Conservation (phyloP, 2,797 vertebrate genomes). For the Molossus molossus region DNA sequence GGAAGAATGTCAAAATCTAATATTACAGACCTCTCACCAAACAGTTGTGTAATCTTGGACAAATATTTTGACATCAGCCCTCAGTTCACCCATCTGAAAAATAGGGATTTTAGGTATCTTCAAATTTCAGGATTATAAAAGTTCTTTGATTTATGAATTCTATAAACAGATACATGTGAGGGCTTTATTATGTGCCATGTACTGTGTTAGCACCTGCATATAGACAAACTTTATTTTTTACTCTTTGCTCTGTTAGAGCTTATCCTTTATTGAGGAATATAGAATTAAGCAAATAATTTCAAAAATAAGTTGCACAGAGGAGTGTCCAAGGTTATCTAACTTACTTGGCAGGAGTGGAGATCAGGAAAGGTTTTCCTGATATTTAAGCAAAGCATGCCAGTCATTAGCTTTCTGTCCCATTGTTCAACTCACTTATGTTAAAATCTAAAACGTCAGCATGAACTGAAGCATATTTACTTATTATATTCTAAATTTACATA, state of each 20-base stretch:
- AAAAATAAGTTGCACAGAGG: background rate
- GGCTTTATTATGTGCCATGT: background rate
- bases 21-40: background rate
- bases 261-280: background rate
- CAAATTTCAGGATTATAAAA: background rate
- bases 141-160: background rate
- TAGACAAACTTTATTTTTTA: background rate
- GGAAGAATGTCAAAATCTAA: background rate
- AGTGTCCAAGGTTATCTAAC: background rate
- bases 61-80: background rate
- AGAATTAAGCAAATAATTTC: conserved; percentile 2
- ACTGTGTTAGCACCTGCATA: background rate
- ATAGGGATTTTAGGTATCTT: background rate
- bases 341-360: background rate
- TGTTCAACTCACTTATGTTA: conserved; percentile 9
- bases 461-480: background rate
- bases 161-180: conserved; percentile 12
- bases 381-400: conserved; percentile 18
- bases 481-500: background rate
- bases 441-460: conserved; percentile 18
- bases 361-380: background rate
- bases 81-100: conserved; percentile 21
- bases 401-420: background rate
- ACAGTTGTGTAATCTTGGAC: background rate
- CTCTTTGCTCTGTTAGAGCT: background rate